A percentile compares a stretch with the other conserved stretches of the same genome.
Conservation (phyloP, 1,140 invertebrate species). For the Neotoxoptera formosana region DNA sequence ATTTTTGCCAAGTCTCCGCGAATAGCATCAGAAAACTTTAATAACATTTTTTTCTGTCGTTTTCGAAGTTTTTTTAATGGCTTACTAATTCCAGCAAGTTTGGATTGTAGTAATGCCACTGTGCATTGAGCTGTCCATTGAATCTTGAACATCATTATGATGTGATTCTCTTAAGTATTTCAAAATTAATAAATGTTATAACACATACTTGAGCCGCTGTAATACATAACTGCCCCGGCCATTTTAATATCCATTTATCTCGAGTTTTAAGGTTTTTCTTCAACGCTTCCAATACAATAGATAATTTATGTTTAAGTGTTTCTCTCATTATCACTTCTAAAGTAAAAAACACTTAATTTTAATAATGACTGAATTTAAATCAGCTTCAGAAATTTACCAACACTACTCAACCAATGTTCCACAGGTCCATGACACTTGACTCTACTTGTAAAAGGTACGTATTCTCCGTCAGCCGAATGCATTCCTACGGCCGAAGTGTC, state of each 20-base stretch:
- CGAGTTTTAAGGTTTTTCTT: constrained; percentile 73
- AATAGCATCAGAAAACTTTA: constrained; percentile 36
- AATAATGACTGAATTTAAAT: neutral
- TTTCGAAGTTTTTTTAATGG: constrained; percentile 38
- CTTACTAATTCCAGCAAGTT: neutral
- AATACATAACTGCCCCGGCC: constrained; percentile 70
- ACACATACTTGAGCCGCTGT: constrained; percentile 70
- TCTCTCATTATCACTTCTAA: neutral
- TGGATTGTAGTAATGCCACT: neutral
- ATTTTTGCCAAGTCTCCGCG: neutral
- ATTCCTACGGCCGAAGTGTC: constrained; percentile 73
- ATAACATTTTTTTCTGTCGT: constrained; percentile 43
- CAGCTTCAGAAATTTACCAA: constrained; percentile 65
- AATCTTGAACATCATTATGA: neutral
- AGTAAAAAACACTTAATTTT: neutral
- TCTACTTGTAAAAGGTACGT: constrained; percentile 74
- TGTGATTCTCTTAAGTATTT: neutral
- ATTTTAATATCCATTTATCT: constrained; percentile 78
- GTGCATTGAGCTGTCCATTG: constrained; percentile 45
- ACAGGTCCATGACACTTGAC: constrained; percentile 62
- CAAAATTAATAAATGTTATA: neutral
- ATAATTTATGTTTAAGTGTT: neutral
- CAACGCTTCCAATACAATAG: neutral
- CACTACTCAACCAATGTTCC: constrained; percentile 76
- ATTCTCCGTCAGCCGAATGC: constrained; percentile 82